phyloP scores from a whole-genome alignment of 2,113 vertebrate genomes.

The Pygoscelis antarcticus region DNA sequence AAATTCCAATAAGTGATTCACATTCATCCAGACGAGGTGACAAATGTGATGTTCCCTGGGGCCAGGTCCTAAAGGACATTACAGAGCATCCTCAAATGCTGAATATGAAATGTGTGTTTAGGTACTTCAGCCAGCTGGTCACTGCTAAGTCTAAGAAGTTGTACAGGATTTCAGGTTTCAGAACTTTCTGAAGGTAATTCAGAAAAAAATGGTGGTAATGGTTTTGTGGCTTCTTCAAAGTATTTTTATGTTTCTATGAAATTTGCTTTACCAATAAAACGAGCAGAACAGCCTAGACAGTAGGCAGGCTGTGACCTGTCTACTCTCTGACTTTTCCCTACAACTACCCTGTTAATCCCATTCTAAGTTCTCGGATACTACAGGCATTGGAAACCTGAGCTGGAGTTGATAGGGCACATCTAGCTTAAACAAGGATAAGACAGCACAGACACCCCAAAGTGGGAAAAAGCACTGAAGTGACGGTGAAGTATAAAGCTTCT shows the following conservation, averaged over 20 bases:
- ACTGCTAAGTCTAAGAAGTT: background rate
- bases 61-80: background rate
- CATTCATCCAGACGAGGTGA: background rate
- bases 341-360: background rate
- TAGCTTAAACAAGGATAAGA: background rate
- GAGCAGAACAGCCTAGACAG: background rate
- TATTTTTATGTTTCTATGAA: background rate
- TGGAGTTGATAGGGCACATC: background rate
- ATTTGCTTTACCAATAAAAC: background rate
- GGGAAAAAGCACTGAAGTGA: background rate
- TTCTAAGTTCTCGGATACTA: background rate
- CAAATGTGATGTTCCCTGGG: background rate
- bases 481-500: background rate
- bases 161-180: background rate
- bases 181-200: background rate
- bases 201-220: background rate
- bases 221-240: background rate
- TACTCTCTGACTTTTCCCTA: background rate
- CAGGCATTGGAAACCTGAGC: background rate
- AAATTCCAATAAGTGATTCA: background rate
- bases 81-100: background rate
- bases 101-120: background rate
- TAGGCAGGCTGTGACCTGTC: background rate
- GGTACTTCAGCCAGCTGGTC: background rate
- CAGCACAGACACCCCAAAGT: background rate